Evolutionary conservation across 2,113 vertebrate genomes (phyloP), one percentile per base, ranked within the genome.

Genomic region (Mastomys natalensis): DNA sequence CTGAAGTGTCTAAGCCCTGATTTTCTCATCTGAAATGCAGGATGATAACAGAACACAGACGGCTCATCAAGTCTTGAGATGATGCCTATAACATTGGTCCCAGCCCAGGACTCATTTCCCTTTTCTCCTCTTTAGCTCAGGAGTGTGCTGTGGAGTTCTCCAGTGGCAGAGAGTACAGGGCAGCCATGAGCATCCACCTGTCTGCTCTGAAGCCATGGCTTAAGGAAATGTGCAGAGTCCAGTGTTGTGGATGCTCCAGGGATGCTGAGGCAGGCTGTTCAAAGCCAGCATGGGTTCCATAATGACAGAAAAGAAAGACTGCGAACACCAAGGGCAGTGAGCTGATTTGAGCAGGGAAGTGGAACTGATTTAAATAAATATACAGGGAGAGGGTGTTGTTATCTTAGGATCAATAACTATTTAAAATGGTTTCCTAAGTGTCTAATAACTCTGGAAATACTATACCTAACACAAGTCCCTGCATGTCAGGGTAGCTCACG

Each of bases 41-140:
- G 16, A 0, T 72, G 11, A 26, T 12, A 22, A 40, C 8, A 0
- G 24, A 15, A 17, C 31, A 3, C 0, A 60, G 48, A 26, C n/a
- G 7, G 31, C 48, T 82, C 58, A 55, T 62, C 43, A 7, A 51
- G 43, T 43, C 22, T 2, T 3, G 48, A 53, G 7, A 31, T 26
- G 15, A 40, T 15, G n/a, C 19, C 2, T 5, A 37, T 8, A 29
- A 43, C 22, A 2, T 8, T 43, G 19, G 21, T 34, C 51, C 1
- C 11, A 48, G 34, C 22, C 34, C 13, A 40, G 40, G 45, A 40
- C 19, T 2, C 5, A 6, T 58, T 26, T 51, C 62, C 34, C 29
- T 82, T 74, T 40, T 15, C 4, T 1, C n/a, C 51, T 85, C 34
- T 5, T 60, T 37, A 15, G 21, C n/a, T 68, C 62, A 1, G 0